Evolutionary conservation across 1,140 invertebrate species (phyloP).

Genomic region (Pygmarrhopalites habei): DNA sequence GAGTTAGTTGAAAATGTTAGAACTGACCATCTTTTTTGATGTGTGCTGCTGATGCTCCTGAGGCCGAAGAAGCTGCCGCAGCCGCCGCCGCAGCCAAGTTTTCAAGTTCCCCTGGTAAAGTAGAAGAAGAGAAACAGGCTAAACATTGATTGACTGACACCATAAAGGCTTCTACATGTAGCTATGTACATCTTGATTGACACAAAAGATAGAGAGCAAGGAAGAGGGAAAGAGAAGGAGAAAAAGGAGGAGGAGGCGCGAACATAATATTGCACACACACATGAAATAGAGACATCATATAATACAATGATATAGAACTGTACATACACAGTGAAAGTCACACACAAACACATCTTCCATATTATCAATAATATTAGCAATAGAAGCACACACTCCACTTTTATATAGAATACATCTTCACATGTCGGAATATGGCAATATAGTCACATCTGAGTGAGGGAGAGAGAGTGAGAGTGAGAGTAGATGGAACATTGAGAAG

Average conservation of each 20-base stretch:
- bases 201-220: slow-evolving; percentile 1
- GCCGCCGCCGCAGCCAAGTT: slow-evolving; percentile 31
- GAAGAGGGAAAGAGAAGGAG: not conserved
- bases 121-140: slow-evolving; percentile 16
- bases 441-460: too few species aligned
- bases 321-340: too few species aligned
- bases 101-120: slow-evolving; percentile 39
- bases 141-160: slow-evolving; percentile 13
- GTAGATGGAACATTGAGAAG: too few species aligned
- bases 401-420: too few species aligned
- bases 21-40: slow-evolving; percentile 32
- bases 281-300: not conserved
- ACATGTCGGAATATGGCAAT: too few species aligned
- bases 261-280: not conserved
- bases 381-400: too few species aligned
- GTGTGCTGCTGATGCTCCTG: slow-evolving; percentile 3
- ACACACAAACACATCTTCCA: not conserved
- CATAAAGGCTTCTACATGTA: slow-evolving; percentile 10
- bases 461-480: too few species aligned
- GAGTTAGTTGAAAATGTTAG: too few species aligned
- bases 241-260: not conserved
- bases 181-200: slow-evolving; percentile 12
- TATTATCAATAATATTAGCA: too few species aligned
- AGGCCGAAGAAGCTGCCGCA: not conserved
- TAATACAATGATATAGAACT: too few species aligned